These are phyloP conservation scores for Drosophila meridiana DNA, from an alignment of 2,888 invertebrate genomes.

Conservation along the genomic window DNA sequence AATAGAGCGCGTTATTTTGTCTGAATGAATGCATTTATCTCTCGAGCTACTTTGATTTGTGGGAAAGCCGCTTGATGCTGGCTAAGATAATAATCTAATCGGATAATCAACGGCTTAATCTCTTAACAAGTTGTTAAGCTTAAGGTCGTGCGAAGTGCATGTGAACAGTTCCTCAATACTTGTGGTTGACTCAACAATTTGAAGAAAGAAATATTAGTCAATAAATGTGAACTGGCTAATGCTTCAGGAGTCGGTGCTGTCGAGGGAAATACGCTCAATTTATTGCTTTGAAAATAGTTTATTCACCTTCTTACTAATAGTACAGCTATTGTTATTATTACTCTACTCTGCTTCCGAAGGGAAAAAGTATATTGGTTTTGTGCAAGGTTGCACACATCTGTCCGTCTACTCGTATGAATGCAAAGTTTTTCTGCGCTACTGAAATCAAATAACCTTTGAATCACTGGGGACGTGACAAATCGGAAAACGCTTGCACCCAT, in stretches of 20 bases:
- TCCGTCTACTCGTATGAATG: no score
- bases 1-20: constrained; percentile 70
- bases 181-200: constrained; percentile 57
- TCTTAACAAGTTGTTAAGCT: constrained; percentile 38
- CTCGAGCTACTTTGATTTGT: constrained; percentile 31
- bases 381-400: no score
- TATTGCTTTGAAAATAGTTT: constrained; percentile 33
- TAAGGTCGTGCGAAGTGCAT: constrained; percentile 60
- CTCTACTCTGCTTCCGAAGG: no score
- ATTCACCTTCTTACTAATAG: constrained; percentile 54
- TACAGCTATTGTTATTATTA: background rate
- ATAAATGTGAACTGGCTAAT: constrained; percentile 24
- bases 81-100: constrained; percentile 15
- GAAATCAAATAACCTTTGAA: no score
- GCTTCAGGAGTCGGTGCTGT: constrained; percentile 8
- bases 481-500: no score
- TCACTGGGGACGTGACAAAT: no score
- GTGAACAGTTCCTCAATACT: constrained; percentile 71
- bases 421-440: no score
- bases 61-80: constrained; percentile 18
- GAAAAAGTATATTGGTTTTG: no score
- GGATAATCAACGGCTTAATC: constrained; percentile 52
- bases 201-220: constrained; percentile 40
- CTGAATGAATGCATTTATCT: constrained; percentile 78
- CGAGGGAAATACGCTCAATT: constrained; percentile 41